Conservation (phyloP, 2,888 invertebrate species). For the Helleia helle region DNA sequence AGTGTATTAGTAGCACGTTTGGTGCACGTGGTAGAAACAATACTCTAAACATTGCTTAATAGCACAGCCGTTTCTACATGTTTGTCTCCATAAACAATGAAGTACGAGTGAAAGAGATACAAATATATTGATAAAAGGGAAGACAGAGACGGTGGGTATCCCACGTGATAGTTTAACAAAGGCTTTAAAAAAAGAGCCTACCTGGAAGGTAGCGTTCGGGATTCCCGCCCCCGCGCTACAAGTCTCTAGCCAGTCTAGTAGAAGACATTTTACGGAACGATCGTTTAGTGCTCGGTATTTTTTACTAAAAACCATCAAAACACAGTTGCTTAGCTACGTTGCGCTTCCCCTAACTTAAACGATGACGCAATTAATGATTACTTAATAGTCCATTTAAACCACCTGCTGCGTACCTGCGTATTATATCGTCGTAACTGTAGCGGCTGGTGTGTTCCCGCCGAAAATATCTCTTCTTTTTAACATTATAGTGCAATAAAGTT, state of each 20-base stretch:
- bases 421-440: not conserved
- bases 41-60: slow-evolving; percentile 3
- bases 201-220: slow-evolving; percentile 56
- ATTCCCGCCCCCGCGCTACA: slow-evolving; percentile 43
- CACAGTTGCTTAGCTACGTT: slow-evolving; percentile 11
- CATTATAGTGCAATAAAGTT: slow-evolving; percentile 12
- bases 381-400: slow-evolving; percentile 28
- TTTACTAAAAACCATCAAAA: not conserved
- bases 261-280: slow-evolving; percentile 43
- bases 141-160: slow-evolving; percentile 32
- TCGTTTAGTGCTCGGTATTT: slow-evolving; percentile 25
- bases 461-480: slow-evolving; percentile 22
- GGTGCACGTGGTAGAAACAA: slow-evolving; percentile 2
- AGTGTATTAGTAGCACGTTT: not conserved
- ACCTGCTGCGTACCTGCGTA: slow-evolving; percentile 42
- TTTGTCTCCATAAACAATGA: slow-evolving; percentile 49
- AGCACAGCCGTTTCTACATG: not conserved
- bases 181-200: slow-evolving; percentile 59
- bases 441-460: slow-evolving; percentile 55
- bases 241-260: slow-evolving; percentile 43
- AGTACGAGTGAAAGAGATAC: slow-evolving; percentile 33
- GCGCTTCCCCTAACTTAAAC: slow-evolving; percentile 25
- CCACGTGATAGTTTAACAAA: slow-evolving; percentile 42
- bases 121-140: slow-evolving; percentile 24
- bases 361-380: slow-evolving; percentile 34